phyloP scores from a whole-genome alignment of 2,113 vertebrate genomes.

The Prietella phreatophila region DNA sequence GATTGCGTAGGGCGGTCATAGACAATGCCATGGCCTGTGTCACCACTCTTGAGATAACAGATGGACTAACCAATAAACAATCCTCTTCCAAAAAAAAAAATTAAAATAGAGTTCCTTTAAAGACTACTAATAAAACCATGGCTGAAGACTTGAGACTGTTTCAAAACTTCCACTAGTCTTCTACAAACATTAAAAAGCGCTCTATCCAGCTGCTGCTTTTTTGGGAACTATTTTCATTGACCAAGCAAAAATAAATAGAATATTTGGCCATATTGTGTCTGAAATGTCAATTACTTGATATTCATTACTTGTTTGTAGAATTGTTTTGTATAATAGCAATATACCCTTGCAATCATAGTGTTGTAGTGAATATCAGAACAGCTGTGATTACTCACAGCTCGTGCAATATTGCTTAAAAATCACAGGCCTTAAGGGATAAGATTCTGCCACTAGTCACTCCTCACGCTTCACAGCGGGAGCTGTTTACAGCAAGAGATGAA shows the following conservation, averaged over 20 bases:
- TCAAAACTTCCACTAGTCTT: not conserved
- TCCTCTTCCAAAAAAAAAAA: not conserved
- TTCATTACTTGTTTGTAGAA: not conserved
- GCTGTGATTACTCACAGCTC: not conserved
- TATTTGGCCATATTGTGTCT: not conserved
- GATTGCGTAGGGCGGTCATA: not conserved
- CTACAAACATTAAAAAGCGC: not conserved
- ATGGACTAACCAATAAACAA: not conserved
- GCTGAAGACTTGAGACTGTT: not conserved
- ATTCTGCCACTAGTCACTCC: not conserved
- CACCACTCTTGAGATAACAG: not conserved
- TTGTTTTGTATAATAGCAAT: not conserved
- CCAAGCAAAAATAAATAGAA: not conserved
- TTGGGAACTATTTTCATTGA: not conserved
- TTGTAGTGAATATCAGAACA: not conserved
- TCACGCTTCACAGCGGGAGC: not conserved
- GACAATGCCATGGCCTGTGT: not conserved
- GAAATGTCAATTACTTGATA: not conserved
- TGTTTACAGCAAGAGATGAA: not conserved
- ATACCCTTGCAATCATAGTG: not conserved
- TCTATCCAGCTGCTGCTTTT: not conserved
- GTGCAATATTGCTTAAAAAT: not conserved
- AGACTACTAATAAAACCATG: not conserved
- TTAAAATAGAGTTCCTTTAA: not conserved
- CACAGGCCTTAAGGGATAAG: not conserved